phyloP scores from a whole-genome alignment of 2,113 vertebrate species.

The Malaclemys terrapin region DNA sequence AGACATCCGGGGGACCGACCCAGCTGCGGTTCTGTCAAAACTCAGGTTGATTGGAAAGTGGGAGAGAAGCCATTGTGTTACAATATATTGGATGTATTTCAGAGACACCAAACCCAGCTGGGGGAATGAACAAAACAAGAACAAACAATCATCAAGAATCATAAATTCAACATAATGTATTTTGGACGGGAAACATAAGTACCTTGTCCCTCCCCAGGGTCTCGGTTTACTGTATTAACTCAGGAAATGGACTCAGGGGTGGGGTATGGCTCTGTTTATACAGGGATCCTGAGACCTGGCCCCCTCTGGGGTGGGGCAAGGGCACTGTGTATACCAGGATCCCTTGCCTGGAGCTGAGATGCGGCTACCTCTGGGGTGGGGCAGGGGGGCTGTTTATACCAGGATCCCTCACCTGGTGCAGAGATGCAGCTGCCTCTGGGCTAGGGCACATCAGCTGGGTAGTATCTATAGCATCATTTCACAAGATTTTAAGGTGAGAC shows the following conservation, averaged over 20 bases:
- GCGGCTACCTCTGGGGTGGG: too few relatives aligned
- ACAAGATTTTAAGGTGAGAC: neutral
- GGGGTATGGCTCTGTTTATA: neutral
- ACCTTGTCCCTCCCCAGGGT: neutral
- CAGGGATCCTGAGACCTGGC: too few relatives aligned
- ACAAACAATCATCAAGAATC: neutral
- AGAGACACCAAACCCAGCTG: neutral
- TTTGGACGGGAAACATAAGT: neutral
- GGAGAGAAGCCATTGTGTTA: neutral
- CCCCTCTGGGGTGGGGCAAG: too few relatives aligned
- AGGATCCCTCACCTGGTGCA: neutral
- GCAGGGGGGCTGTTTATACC: neutral
- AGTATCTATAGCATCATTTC: neutral
- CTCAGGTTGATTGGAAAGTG: neutral
- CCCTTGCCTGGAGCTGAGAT: neutral
- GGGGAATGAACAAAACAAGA: neutral
- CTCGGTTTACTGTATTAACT: neutral
- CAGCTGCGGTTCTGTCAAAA: neutral
- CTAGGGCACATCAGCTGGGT: neutral
- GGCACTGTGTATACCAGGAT: neutral
- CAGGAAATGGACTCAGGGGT: neutral
- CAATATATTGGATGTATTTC: neutral
- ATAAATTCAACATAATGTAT: neutral
- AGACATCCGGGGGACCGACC: neutral
- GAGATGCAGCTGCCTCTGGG: neutral